phyloP scores from a whole-genome alignment of 2,797 vertebrate genomes.

The Tokudaia tokunoshimensis region DNA sequence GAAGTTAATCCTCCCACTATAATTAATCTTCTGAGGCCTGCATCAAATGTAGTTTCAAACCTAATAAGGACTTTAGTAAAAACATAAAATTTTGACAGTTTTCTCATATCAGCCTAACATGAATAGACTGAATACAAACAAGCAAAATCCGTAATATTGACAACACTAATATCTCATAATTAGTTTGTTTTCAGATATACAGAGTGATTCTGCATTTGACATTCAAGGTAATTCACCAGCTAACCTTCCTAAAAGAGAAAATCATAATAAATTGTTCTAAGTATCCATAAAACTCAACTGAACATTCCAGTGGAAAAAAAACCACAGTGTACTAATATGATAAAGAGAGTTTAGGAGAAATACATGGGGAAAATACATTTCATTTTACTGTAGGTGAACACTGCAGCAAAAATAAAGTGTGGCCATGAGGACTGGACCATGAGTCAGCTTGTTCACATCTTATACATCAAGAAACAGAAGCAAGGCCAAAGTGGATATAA shows the following conservation, averaged over 20 bases:
- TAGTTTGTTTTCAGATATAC: not conserved
- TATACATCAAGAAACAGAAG: not conserved
- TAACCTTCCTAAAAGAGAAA: not conserved
- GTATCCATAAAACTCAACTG: not conserved
- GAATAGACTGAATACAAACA: not conserved
- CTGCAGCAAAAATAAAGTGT: not conserved
- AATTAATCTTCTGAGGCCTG: not conserved
- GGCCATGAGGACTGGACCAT: rapidly evolving
- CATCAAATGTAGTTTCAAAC: not conserved
- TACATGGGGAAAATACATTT: not conserved
- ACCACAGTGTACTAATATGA: not conserved
- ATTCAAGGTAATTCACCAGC: not conserved
- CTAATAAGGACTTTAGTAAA: not conserved
- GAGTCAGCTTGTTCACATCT: not conserved
- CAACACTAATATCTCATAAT: not conserved
- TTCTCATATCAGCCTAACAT: not conserved
- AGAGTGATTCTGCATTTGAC: not conserved
- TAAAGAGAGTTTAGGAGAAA: not conserved
- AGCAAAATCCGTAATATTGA: not conserved
- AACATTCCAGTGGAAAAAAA: not conserved
- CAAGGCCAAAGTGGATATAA: not conserved
- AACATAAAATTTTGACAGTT: not conserved
- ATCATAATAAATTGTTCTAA: not conserved
- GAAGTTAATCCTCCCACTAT: not conserved
- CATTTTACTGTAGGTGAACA: not conserved